Evolutionary conservation across 1,140 invertebrate species (phyloP), one percentile per base, ranked within the genome.

Genomic region (Geopemphigus sp.): DNA sequence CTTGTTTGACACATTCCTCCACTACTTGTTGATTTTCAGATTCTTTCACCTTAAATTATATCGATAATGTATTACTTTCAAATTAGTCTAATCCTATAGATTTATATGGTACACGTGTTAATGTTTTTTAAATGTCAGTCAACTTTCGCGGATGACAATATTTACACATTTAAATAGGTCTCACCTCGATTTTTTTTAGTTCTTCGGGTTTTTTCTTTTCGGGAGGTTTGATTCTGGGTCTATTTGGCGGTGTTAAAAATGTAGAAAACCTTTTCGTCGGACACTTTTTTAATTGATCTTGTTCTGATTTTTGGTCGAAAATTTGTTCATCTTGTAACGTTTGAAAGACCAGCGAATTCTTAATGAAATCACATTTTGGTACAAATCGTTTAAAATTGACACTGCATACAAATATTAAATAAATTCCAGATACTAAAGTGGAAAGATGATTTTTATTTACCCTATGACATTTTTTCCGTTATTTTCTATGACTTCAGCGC

Each of bases 371-470:
- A 22, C 87, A 86, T 73, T 90, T 88, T 0, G 91, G 91, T 56
- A 89, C 88, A 56, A 91, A 88, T 83, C 90, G 90, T 72, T 91
- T 89, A 84, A 91, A 90, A 85, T 92, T 91, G 8, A 90, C 88
- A 74, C 90, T 91, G 84, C 24, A 26, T 29, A 39, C 39, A 24
- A n/a, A n/a, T 26, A 50, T 47, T 50, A 22, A 22, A 59, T n/a
- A 5, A 32, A 80, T 70, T 80, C 26, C 61, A 54, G 76, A 66
- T 26, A 29, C 32, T 3, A 4, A 39, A 39, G 32, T 39, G 32
- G 3, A 39, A 39, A 39, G 8, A 39, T 39, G 50, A 17, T 15
- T 47, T 78, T 39, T 45, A 82, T 85, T 86, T 86, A 92, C 91
- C 90, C 90, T 81, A 91, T 86, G 39, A 90, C 90, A 89, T 83